phyloP scores from a whole-genome alignment of 2,113 vertebrate species.

The Sylvia atricapilla region DNA sequence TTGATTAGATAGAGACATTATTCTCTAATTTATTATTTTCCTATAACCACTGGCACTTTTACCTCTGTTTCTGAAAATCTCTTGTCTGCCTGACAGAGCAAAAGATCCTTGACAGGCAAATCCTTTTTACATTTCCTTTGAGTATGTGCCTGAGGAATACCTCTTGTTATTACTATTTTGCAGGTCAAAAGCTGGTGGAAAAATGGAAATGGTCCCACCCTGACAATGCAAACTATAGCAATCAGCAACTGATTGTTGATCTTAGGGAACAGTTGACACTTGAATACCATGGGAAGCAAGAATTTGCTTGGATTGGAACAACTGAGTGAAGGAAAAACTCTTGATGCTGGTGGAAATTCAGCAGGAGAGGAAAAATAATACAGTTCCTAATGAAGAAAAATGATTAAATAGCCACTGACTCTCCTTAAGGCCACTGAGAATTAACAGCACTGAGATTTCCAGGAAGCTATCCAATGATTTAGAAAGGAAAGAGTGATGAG shows the following conservation, averaged over 20 bases:
- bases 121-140: neutral
- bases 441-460: neutral
- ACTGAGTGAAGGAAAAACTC: neutral
- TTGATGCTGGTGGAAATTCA: neutral
- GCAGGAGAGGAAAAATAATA: neutral
- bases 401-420: neutral
- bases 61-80: neutral
- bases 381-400: neutral
- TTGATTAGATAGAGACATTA: neutral
- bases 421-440: neutral
- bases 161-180: neutral
- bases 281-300: neutral
- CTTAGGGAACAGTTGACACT: neutral
- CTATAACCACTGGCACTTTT: rapidly evolving
- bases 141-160: neutral
- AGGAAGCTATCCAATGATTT: neutral
- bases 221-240: neutral
- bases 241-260: neutral
- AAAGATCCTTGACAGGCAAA: neutral
- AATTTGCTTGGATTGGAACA: neutral
- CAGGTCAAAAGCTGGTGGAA: neutral
- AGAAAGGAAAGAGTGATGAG: neutral
- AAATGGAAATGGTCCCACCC: neutral
- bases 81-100: neutral
- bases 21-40: neutral